Percentiles rank a stretch among this genome's conserved stretches.
These are phyloP conservation scores for Hylaeus volcanicus DNA, from an alignment of 1,140 invertebrate genomes.

Conservation along the genomic window DNA sequence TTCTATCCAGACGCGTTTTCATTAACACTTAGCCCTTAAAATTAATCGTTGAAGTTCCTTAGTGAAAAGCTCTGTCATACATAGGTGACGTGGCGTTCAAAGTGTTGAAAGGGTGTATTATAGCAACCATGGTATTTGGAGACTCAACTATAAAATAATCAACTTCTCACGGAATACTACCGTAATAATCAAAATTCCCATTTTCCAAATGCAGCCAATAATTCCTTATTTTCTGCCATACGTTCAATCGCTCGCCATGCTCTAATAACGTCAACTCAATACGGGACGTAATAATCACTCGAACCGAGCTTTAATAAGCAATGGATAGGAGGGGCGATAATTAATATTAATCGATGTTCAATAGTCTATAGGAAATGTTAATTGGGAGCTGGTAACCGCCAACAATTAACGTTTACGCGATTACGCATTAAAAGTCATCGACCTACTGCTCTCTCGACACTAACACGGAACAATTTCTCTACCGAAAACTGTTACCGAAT, in stretches of 20 bases:
- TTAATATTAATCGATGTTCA: slow-evolving; percentile 62
- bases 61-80: too few species aligned
- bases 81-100: too few species aligned
- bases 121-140: too few species aligned
- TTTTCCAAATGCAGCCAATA: background rate
- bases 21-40: too few species aligned
- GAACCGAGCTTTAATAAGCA: slow-evolving; percentile 47
- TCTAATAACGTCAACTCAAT: background rate
- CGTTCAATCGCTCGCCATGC: background rate
- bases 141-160: too few species aligned
- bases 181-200: too few species aligned
- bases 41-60: too few species aligned
- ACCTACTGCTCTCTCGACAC: slow-evolving; percentile 10
- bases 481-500: too few species aligned
- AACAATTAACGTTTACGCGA: slow-evolving; percentile 60
- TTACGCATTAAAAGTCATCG: slow-evolving; percentile 55
- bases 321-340: slow-evolving; percentile 53
- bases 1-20: too few species aligned
- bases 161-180: too few species aligned
- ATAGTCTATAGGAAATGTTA: slow-evolving; percentile 63
- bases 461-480: background rate
- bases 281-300: slow-evolving; percentile 15
- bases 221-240: background rate
- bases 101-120: too few species aligned
- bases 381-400: slow-evolving; percentile 57